Evolutionary conservation across 2,113 vertebrate species (phyloP).

Genomic region (Craseonycteris thonglongyai): DNA sequence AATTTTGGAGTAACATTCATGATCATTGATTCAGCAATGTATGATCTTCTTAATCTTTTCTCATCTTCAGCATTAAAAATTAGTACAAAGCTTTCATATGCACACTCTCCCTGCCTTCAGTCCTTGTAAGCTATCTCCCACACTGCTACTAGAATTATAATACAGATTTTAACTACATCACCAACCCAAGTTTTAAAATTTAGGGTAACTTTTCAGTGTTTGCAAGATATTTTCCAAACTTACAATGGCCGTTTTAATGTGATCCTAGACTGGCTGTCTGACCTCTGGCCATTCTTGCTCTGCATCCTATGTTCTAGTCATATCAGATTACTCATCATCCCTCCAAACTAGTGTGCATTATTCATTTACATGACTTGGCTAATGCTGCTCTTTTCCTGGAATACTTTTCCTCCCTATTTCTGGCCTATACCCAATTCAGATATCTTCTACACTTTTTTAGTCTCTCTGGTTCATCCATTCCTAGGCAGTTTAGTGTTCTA

Average conservation of each 20-base stretch:
- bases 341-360: not conserved
- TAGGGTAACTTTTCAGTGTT: not conserved
- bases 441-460: not conserved
- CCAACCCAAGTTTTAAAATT: not conserved
- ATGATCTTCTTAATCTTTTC: not conserved
- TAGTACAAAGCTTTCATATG: not conserved
- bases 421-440: not conserved
- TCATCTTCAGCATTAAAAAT: slow-evolving; percentile 19
- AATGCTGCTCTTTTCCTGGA: not conserved
- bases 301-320: not conserved
- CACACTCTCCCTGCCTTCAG: not conserved
- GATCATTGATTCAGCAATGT: not conserved
- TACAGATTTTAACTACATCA: not conserved
- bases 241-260: not conserved
- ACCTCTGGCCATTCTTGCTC: not conserved
- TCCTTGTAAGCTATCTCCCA: not conserved
- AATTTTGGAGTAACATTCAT: not conserved
- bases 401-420: not conserved
- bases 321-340: not conserved
- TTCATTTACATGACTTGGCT: not conserved
- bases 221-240: not conserved
- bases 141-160: not conserved
- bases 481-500: not conserved
- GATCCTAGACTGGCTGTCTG: not conserved
- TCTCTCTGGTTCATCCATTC: not conserved